A percentile compares a stretch with the other conserved stretches of the same genome.
phyloP scores from a whole-genome alignment of 2,113 vertebrate genomes.

The Sinocyclocheilus maitianheensis region DNA sequence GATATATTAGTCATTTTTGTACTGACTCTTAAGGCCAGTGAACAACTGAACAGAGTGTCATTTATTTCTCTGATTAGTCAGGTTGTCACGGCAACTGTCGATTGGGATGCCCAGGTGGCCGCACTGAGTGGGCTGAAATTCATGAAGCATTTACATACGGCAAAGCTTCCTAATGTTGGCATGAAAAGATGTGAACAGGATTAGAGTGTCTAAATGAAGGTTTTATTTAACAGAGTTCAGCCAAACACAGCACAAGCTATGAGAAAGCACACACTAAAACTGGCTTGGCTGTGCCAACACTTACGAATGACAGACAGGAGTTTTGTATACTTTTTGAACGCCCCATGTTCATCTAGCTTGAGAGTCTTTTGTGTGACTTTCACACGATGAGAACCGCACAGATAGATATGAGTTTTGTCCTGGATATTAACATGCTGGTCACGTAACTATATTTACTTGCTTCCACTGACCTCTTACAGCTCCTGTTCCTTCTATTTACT shows the following conservation, averaged over 20 bases:
- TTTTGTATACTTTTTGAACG: neutral
- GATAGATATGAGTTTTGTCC: neutral
- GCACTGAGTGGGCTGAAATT: slow-evolving; percentile 32
- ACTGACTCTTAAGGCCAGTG: slow-evolving; percentile 15
- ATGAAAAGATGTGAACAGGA: slow-evolving; percentile 14
- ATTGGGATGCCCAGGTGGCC: slow-evolving; percentile 34
- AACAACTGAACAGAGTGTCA: slow-evolving; percentile 27
- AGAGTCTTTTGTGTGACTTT: neutral
- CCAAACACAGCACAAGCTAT: neutral
- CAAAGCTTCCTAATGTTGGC: slow-evolving; percentile 24
- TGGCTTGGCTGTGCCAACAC: slow-evolving; percentile 11
- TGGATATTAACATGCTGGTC: neutral
- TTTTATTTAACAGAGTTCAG: neutral
- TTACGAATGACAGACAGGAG: neutral
- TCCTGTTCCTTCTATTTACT: neutral
- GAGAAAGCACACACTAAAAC: slow-evolving; percentile 9
- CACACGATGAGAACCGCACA: neutral
- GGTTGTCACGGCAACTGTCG: slow-evolving; percentile 33
- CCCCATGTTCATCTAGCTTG: neutral
- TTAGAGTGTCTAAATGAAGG: slow-evolving; percentile 12
- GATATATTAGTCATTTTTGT: slow-evolving; percentile 14
- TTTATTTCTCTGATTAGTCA: slow-evolving; percentile 25
- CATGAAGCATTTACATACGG: slow-evolving; percentile 27
- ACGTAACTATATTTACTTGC: slow-evolving; percentile 1
- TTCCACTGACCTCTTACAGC: slow-evolving; percentile 1